phyloP scores from a whole-genome alignment of 1,140 invertebrate genomes.

The Brachionus paranguensis region DNA sequence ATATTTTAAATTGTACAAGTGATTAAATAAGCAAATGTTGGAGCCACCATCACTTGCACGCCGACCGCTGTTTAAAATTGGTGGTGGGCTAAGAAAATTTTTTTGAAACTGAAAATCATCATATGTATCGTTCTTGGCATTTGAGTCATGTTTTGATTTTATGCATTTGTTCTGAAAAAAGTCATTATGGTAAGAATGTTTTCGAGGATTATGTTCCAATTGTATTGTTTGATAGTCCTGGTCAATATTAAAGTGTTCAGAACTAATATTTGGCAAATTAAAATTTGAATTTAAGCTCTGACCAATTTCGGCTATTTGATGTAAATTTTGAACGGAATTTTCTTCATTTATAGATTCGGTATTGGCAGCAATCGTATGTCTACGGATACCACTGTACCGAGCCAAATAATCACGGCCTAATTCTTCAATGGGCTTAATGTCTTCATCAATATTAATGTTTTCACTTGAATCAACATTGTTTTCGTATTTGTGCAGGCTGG shows the following conservation, averaged over 20 bases:
- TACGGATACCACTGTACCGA: neutral
- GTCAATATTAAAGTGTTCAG: neutral
- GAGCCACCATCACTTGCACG: conserved; percentile 11
- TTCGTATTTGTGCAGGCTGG: neutral
- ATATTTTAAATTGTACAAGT: conserved; percentile 16
- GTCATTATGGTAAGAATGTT: neutral
- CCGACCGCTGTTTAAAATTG: neutral
- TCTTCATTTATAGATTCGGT: neutral
- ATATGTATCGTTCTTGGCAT: neutral
- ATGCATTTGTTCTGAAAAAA: conserved; percentile 22
- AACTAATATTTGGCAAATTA: neutral
- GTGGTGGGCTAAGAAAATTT: neutral
- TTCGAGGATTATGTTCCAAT: neutral
- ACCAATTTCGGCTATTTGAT: neutral
- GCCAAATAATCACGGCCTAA: conserved; percentile 26
- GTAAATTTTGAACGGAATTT: neutral
- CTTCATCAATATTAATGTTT: neutral
- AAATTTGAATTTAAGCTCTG: neutral
- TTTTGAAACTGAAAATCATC: neutral
- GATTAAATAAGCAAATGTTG: conserved; percentile 2
- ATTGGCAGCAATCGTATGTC: conserved; percentile 28
- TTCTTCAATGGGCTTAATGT: conserved; percentile 9
- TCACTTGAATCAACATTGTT: neutral
- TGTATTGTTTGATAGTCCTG: neutral
- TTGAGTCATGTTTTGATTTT: neutral